Base-by-base conservation (phyloP, 2,888 invertebrate genomes). In the Parthenolecanium corni region DNA sequence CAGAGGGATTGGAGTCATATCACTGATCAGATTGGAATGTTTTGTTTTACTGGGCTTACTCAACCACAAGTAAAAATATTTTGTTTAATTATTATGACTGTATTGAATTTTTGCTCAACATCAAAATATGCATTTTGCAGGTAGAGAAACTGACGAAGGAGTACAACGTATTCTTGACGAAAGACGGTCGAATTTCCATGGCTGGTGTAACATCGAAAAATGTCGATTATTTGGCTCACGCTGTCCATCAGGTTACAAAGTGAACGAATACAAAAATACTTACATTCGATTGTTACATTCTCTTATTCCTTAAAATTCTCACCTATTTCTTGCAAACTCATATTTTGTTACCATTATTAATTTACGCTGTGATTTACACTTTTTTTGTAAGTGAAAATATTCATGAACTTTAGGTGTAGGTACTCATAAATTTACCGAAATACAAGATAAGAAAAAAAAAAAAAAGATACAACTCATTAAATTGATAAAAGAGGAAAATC, bases 11-110 rank as follows among this genome's bases (percentile, higher is more conserved):
- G 97, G 98, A 77, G 83, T 64, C 97, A 98, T 74, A 94, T 98
- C 73, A 94, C 92, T 64, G 86, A 97, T 76, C 97, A 98, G 79
- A 98, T 98, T 73, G 98, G 98, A 73, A 98, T 98, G 98, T 98
- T 98, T 80, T 98, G 97, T 75, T 98, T 81, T 75, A 95, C 96
- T 21, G 98, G 98, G 66, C 83, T 98, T 73, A 89, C 83, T 61
- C 82, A 86, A 0, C 81, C 85, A 14, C 88, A 96, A 81, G 93
- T 91, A 73, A 72, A 64, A 18, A 66, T 2, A 4, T 20, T 14
- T 31, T n/a, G 4, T n/a, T n/a, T n/a, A n/a, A n/a, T n/a, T n/a
- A n/a, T n/a, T 31, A 24, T 25, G 5, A 23, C n/a, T 21, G 23
- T 5, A 51, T 24, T 31, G 4, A 31, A 31, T 49, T 9, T 47